These are phyloP conservation scores for Acronicta leporina DNA, from an alignment of 2,888 invertebrate genomes.

Conservation along the genomic window DNA sequence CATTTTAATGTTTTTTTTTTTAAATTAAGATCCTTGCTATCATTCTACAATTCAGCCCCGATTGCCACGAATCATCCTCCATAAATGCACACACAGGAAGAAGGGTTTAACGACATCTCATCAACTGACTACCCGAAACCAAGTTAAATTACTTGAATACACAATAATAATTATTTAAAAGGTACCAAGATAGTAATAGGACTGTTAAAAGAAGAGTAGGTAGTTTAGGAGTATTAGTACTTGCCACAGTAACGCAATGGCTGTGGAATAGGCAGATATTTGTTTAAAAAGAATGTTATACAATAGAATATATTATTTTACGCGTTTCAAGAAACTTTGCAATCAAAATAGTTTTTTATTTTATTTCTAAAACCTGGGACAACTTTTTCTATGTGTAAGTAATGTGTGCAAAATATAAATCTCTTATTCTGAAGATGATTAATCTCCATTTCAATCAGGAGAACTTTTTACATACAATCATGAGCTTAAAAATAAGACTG, in stretches of 20 bases:
- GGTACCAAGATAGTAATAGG: neutral
- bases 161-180: neutral
- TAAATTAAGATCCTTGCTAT: too few species aligned
- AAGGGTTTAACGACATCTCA: constrained; percentile 15
- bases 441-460: neutral
- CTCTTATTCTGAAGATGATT: too few species aligned
- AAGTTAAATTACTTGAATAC: constrained; percentile 10
- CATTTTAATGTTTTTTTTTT: neutral
- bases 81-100: constrained; percentile 52
- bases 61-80: constrained; percentile 18
- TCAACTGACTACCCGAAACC: constrained; percentile 27
- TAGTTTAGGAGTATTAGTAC: too few species aligned
- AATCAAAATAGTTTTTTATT: too few species aligned
- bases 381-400: too few species aligned
- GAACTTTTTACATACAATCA: constrained; percentile 14
- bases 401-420: neutral
- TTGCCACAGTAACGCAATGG: neutral
- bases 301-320: too few species aligned
- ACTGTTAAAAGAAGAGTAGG: neutral
- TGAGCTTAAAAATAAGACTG: constrained; percentile 37
- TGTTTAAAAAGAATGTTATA: too few species aligned
- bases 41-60: neutral
- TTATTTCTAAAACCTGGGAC: too few species aligned
- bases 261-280: neutral
- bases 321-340: too few species aligned